Percentiles rank a stretch among this genome's conserved stretches.
Conservation (phyloP, 2,797 vertebrate genomes). For the Kryptolebias ocellatus region DNA sequence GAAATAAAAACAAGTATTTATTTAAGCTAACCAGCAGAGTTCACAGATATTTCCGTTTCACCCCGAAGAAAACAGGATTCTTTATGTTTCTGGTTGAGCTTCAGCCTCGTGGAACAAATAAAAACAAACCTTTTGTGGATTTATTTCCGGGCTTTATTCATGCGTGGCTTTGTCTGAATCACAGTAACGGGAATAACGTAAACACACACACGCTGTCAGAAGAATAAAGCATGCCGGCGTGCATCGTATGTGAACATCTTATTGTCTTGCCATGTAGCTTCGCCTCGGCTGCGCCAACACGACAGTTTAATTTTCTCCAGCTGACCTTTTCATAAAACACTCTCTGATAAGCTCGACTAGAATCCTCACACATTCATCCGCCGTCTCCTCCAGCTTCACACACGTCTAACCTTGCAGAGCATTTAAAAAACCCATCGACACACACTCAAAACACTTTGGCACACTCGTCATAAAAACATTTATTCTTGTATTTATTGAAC, state of each 20-base stretch:
- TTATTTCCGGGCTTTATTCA: not conserved
- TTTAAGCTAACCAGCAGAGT: no score
- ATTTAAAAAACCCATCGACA: not conserved
- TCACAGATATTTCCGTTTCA: no score
- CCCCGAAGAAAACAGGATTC: not conserved
- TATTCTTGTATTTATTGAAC: no score
- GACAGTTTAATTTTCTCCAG: slow-evolving; percentile 56
- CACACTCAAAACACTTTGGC: not conserved
- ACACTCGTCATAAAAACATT: not conserved
- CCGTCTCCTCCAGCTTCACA: not conserved
- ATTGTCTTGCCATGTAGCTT: slow-evolving; percentile 10
- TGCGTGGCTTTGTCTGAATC: slow-evolving; percentile 9
- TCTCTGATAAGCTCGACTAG: slow-evolving; percentile 39
- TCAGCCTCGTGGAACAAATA: not conserved
- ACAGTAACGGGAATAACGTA: not conserved
- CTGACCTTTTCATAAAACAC: slow-evolving; percentile 36
- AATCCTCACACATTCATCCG: not conserved
- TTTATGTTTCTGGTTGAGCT: not conserved
- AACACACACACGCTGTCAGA: not conserved
- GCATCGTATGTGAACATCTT: not conserved
- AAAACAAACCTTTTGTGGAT: not conserved
- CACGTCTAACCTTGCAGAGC: not conserved
- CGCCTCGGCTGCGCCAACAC: not conserved
- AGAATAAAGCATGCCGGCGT: slow-evolving; percentile 2
- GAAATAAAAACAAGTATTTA: no score